Percentiles rank a stretch among this genome's conserved stretches.
Conservation (phyloP, 2,113 vertebrate species). For the Syrmaticus mikado region DNA sequence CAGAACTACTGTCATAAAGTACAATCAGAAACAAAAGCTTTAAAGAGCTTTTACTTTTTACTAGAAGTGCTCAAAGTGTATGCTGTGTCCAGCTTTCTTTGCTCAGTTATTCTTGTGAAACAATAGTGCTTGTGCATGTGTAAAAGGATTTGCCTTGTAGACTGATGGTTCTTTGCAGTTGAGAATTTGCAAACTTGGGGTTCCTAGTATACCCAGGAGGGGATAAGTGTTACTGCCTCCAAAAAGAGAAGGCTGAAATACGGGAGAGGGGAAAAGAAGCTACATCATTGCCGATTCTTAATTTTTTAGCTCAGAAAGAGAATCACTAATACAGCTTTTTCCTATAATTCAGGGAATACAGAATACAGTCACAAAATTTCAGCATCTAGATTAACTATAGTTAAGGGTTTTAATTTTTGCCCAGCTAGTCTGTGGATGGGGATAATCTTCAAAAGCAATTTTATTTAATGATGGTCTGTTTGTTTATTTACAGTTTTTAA, state of each 20-base stretch:
- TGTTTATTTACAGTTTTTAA: background rate
- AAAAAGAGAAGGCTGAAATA: constrained; percentile 9
- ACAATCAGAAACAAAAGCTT: constrained; percentile 73
- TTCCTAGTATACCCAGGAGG: constrained; percentile 35
- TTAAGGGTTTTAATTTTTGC: background rate
- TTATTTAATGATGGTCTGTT: background rate
- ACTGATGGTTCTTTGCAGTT: constrained; percentile 27
- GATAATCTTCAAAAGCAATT: background rate
- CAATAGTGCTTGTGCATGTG: background rate
- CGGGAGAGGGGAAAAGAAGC: constrained; percentile 1
- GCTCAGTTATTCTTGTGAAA: constrained; percentile 7
- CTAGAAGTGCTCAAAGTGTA: background rate
- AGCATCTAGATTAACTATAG: background rate
- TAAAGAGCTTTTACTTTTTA: constrained; percentile 49
- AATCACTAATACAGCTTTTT: background rate
- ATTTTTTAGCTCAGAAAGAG: background rate
- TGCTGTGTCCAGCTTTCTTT: background rate
- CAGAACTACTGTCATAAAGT: constrained; percentile 76
- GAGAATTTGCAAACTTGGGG: constrained; percentile 68
- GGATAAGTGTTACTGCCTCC: constrained; percentile 55
- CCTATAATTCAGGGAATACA: background rate
- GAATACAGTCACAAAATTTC: background rate
- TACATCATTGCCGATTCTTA: constrained; percentile 2
- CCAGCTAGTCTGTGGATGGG: background rate
- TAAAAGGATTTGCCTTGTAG: constrained; percentile 28